Percentiles rank a stretch among this genome's conserved stretches.
These are phyloP conservation scores for Trialeurodes vaporariorum DNA, from an alignment of 1,140 invertebrate genomes.

Conservation along the genomic window DNA sequence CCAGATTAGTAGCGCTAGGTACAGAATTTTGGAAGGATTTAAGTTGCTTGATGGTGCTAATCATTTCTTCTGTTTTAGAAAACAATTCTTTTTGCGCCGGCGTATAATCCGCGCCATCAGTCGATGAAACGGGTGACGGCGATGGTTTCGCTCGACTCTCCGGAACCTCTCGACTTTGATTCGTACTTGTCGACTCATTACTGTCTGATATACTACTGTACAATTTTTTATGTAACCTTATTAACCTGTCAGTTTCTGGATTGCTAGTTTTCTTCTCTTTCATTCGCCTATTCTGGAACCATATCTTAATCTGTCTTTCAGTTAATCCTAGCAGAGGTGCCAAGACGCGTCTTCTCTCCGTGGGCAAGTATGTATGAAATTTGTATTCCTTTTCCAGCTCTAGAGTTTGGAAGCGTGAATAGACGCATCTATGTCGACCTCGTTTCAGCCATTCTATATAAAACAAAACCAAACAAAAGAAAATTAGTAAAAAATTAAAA, in stretches of 20 bases:
- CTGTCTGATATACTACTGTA: not conserved
- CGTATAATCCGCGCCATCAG: not conserved
- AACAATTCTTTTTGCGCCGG: not conserved
- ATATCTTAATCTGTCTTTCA: constrained; percentile 96
- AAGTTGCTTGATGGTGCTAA: not conserved
- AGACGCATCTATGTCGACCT: constrained; percentile 38
- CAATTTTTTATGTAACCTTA: not conserved
- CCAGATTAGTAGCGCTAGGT: not conserved
- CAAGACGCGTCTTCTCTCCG: constrained; percentile 93
- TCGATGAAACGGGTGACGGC: not conserved
- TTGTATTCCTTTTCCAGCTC: constrained; percentile 98
- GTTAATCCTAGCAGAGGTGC: constrained; percentile 90
- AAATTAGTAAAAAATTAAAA: too few relatives aligned
- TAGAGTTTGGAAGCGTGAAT: constrained; percentile 94
- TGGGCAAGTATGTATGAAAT: constrained; percentile 95
- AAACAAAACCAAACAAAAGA: too few relatives aligned
- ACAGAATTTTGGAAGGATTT: not conserved
- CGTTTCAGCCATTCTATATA: not conserved
- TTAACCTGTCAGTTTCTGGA: not conserved
- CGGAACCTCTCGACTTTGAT: not conserved
- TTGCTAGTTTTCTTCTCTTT: constrained; percentile 38
- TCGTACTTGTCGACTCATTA: not conserved
- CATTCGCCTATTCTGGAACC: constrained; percentile 97
- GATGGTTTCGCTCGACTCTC: not conserved
- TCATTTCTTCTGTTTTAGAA: not conserved